Base-by-base conservation (phyloP, 1,140 invertebrate species). In the Pseudomyrmex sp. region DNA sequence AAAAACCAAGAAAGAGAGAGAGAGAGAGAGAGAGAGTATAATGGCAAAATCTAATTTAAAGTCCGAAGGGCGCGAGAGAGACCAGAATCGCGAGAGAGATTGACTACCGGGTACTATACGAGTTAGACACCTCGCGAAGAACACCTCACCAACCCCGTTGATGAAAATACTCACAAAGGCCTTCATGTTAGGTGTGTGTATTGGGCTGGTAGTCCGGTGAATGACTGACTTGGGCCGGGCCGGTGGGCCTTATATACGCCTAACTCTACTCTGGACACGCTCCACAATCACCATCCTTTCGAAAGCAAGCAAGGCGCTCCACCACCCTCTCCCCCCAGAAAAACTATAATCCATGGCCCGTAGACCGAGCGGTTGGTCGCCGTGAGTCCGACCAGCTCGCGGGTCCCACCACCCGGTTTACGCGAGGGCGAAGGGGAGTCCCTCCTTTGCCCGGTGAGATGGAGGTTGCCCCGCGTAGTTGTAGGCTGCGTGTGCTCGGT, bases 261-360 rank as follows among this genome's bases (percentile, higher is more conserved):
- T 92, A 94, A 94, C 92, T 94, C 93, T 92, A 93, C 92, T 93
- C 92, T 93, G 89, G 91, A 92, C 92, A 94, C 93, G 93, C 93
- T 94, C 93, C 93, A 94, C 94, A 94, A 94, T 94, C 94, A 93
- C 93, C 93, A 94, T 94, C 94, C 94, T 94, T 94, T 94, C 94
- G 93, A 94, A 94, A 94, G 93, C 94, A 89, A 86, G 90, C 90
- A 89, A 91, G 92, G 88, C 91, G 90, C 90, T 91, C 92, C 90
- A 90, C 92, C 92, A 91, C 92, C 92, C 91, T 91, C 91, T 91
- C 92, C 92, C 91, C 86, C 80, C 82, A 92, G 93, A 93, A 93
- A 94, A 94, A 93, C 93, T 91, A 93, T 94, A 93, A 93, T 94
- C 93, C 93, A 91, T 91, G 87, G 76, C n/a, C 46, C 61, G 72